These are phyloP conservation scores for Caenorhabditis afra DNA, from an alignment of 2,888 invertebrate species.

Conservation along the genomic window DNA sequence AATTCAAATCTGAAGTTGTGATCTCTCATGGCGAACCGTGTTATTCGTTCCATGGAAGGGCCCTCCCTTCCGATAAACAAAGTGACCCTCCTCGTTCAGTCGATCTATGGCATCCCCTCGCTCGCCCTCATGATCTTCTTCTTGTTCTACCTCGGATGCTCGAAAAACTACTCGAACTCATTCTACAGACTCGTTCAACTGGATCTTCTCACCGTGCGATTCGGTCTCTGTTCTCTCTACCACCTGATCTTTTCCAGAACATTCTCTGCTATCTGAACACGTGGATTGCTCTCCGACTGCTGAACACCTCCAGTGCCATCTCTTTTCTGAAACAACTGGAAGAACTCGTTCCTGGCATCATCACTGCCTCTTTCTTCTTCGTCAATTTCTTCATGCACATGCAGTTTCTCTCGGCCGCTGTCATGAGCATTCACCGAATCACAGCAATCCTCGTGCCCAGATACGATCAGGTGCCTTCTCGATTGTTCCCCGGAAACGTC, in stretches of 20 bases:
- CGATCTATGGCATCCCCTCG: neutral
- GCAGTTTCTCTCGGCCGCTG: constrained; percentile 27
- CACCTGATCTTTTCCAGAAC: constrained; percentile 12
- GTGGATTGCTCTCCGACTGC: neutral
- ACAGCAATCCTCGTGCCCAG: constrained; percentile 7
- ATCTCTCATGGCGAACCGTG: no score
- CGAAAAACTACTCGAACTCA: neutral
- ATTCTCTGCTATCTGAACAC: constrained; percentile 20
- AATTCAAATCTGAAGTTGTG: no score
- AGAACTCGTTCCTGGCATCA: neutral
- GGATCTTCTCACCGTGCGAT: neutral
- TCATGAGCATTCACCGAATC: constrained; percentile 19
- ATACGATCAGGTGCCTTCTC: constrained; percentile 9
- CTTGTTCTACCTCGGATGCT: neutral
- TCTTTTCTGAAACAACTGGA: neutral
- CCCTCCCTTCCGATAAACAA: no score
- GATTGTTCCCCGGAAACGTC: no score
- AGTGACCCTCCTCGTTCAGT: neutral
- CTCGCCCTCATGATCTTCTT: neutral
- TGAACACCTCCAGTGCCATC: neutral
- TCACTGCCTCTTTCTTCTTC: neutral
- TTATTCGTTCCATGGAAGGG: no score
- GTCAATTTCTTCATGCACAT: constrained; percentile 37
- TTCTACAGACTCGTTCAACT: constrained; percentile 2
- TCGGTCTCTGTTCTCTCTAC: no score